Evolutionary conservation across 2,888 invertebrate species (phyloP).

Genomic region (Neoascia interrupta): DNA sequence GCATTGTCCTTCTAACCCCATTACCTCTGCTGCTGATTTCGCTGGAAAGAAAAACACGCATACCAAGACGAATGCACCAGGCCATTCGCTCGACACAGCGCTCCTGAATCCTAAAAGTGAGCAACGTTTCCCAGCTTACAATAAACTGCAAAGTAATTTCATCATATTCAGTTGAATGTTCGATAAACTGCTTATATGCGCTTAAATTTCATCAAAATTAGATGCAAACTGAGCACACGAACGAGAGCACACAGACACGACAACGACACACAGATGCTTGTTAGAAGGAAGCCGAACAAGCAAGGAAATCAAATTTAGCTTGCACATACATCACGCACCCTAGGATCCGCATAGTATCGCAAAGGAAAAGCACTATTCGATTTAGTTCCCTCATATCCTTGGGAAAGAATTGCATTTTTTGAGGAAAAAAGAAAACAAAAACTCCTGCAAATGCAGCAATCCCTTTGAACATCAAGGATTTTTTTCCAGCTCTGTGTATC

Average conservation of each 20-base stretch:
- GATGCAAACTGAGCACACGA: conserved; percentile 42
- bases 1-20: conserved; percentile 27
- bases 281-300: conserved; percentile 10
- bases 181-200: conserved; percentile 64
- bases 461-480: conserved; percentile 54
- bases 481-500: conserved; percentile 17
- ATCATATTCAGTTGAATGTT: conserved; percentile 60
- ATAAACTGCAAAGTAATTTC: conserved; percentile 39
- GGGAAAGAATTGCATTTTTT: conserved; percentile 36
- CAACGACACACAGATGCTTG: too few relatives aligned
- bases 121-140: background rate
- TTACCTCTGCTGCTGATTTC: conserved; percentile 39
- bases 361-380: conserved; percentile 14
- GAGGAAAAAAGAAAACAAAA: conserved; percentile 31
- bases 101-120: background rate
- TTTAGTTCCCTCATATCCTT: conserved; percentile 45
- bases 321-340: conserved; percentile 62
- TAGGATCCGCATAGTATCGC: background rate
- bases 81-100: background rate
- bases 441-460: conserved; percentile 50
- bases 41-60: too few relatives aligned
- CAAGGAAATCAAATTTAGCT: conserved; percentile 63
- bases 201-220: conserved; percentile 66
- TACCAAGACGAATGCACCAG: too few relatives aligned
- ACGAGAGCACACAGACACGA: background rate